phyloP scores from a whole-genome alignment of 2,797 vertebrate genomes.

The Podargus strigoides region DNA sequence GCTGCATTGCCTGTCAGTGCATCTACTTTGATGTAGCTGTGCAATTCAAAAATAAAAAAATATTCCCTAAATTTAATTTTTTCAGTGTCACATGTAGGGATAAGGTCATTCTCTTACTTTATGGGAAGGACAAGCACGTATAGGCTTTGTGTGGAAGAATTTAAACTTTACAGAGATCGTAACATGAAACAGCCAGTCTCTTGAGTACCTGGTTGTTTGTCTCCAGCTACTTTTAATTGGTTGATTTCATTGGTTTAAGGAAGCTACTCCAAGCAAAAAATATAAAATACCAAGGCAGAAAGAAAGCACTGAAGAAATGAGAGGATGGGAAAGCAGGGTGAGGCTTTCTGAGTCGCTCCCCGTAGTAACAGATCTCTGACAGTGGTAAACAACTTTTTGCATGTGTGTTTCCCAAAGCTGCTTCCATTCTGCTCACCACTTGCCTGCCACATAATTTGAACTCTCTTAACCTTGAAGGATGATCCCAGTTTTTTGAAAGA shows the following conservation, averaged over 20 bases:
- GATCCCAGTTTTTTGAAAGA: not conserved
- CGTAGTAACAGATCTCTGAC: not conserved
- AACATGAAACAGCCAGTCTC: not conserved
- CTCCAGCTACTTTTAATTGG: not conserved
- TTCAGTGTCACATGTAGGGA: not conserved
- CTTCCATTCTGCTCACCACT: not conserved
- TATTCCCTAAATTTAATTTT: not conserved
- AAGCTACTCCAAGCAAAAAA: not conserved
- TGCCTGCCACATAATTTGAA: not conserved
- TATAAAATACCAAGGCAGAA: not conserved
- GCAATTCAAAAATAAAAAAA: not conserved
- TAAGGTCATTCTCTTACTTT: not conserved
- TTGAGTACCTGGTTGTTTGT: not conserved
- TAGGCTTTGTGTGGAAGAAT: not conserved
- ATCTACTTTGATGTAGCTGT: not conserved
- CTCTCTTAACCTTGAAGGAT: constrained; percentile 17
- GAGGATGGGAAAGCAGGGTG: not conserved
- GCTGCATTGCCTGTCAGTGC: not conserved
- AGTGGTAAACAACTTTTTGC: not conserved
- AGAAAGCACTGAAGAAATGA: not conserved
- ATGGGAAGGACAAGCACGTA: not conserved
- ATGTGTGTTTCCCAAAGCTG: not conserved
- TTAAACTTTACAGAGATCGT: not conserved
- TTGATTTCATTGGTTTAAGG: not conserved
- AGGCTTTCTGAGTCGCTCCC: not conserved